Evolutionary conservation across 2,113 vertebrate species (phyloP).

Genomic region (Sylvia atricapilla): DNA sequence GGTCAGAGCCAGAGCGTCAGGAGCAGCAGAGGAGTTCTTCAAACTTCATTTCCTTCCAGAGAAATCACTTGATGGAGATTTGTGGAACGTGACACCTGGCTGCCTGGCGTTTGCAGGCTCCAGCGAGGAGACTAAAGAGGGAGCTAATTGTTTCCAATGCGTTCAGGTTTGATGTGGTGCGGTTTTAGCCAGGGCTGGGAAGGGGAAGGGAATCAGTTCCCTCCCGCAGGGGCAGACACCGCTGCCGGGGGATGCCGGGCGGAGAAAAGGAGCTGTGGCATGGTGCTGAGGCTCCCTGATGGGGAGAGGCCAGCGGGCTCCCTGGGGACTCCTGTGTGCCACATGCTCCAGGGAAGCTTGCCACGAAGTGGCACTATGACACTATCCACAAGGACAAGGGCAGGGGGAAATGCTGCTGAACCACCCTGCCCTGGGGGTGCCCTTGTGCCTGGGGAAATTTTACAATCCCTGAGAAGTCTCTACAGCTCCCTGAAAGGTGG

Average conservation of each 20-base stretch:
- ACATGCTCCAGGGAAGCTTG: neutral
- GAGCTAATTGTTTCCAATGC: conserved; percentile 74
- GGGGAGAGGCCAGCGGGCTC: neutral
- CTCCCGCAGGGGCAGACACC: conserved; percentile 24
- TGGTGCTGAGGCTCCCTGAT: neutral
- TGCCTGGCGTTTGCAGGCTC: conserved; percentile 46
- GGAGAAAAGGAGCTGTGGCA: neutral
- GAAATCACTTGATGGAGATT: conserved; percentile 69
- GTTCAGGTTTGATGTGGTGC: conserved; percentile 64
- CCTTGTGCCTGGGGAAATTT: neutral
- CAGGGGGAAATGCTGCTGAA: neutral
- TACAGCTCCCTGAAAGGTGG: neutral
- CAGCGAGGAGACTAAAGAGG: conserved; percentile 70
- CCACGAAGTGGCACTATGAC: neutral
- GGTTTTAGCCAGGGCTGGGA: conserved; percentile 72
- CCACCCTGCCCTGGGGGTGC: neutral
- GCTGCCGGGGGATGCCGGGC: conserved; percentile 18
- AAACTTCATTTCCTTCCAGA: conserved; percentile 63
- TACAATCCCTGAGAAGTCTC: too few species aligned
- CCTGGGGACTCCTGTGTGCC: neutral
- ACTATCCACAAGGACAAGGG: neutral
- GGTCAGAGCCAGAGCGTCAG: conserved; percentile 40
- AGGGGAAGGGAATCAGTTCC: conserved; percentile 61
- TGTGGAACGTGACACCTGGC: conserved; percentile 74
- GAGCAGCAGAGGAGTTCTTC: conserved; percentile 60